Evolutionary conservation across 2,888 invertebrate genomes (phyloP).

Genomic region (Laspeyria flexula): DNA sequence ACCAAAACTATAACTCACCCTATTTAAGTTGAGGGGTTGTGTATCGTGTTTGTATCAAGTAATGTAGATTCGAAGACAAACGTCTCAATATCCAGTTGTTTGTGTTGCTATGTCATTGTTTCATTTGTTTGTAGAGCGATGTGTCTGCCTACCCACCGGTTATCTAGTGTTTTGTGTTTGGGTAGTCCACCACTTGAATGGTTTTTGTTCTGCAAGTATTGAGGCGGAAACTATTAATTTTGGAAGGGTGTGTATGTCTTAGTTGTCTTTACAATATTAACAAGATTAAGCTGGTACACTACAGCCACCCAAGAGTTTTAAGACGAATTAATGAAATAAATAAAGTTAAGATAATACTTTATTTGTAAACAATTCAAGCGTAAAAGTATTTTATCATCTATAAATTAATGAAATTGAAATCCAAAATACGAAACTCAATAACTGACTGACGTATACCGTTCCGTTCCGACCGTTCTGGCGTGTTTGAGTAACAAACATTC

Average conservation of each 20-base stretch:
- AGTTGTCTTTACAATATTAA: no score
- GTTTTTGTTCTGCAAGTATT: slow-evolving; percentile 28
- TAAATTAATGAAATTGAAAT: no score
- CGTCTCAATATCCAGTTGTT: slow-evolving; percentile 60
- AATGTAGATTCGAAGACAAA: slow-evolving; percentile 64
- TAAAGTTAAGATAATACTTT: no score
- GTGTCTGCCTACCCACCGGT: slow-evolving; percentile 29
- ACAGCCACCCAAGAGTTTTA: no score
- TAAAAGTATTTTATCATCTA: no score
- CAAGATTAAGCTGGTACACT: no score
- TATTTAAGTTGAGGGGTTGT: slow-evolving; percentile 28
- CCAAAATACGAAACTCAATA: no score
- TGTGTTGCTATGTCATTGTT: slow-evolving; percentile 48
- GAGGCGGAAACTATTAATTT: background rate
- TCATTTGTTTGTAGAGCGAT: slow-evolving; percentile 44
- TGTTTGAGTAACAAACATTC: no score
- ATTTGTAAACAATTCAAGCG: no score
- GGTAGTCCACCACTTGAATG: slow-evolving; percentile 26
- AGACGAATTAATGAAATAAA: no score
- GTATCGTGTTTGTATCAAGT: slow-evolving; percentile 49
- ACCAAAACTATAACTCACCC: slow-evolving; percentile 17
- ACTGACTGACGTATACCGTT: no score
- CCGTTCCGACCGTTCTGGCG: no score
- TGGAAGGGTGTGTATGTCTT: background rate
- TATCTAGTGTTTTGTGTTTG: slow-evolving; percentile 41